Base-by-base conservation (phyloP, 2,888 invertebrate genomes). In the Pachliopta kotzebuea region DNA sequence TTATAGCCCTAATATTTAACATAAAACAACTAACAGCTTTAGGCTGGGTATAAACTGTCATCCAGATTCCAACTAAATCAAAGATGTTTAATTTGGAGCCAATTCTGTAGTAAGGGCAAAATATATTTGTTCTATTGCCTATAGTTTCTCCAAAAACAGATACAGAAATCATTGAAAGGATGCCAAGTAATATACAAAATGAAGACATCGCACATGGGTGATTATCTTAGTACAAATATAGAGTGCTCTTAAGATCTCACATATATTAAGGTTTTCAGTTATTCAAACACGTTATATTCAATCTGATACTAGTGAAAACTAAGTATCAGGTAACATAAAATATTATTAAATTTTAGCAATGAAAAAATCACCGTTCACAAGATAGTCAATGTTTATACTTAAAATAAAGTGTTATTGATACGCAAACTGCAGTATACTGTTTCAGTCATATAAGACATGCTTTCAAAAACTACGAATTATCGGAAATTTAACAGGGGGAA, bases 1-100 rank as follows among this genome's bases (percentile, higher is more conserved):
- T 77, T 31, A 75, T 76, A 60, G 77, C 73, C 70, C 73, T 73
- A 26, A 79, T 68, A 60, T 71, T 67, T 62, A 80, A 71, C 58
- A 71, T 76, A 62, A 79, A 79, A 64, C 79, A 80, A 23, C 74
- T 72, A 6, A 75, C 63, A 23, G 72, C 55, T 56, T 71, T 74
- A 4, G 79, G 79, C 54, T 77, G 78, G 2, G 75, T 74, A 62
- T 77, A 80, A 20, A 77, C 78, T 0, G 77, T 74, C 69, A 79
- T 72, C 79, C 79, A 80, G 37, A 67, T 73, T 14, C 80, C 80
- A 24, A 80, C 75, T 49, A 79, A 68, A 31, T 78, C 74, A 18
- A 64, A 62, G 18, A 75, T 68, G 42, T 76, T 70, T 24, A 79
- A 54, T 62, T 14, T 64, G 14, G 60, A 60, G 18, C 60, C 64